Percentiles rank a stretch among this genome's conserved stretches.
Conservation (phyloP, 2,797 vertebrate genomes). For the Streptopelia turtur region DNA sequence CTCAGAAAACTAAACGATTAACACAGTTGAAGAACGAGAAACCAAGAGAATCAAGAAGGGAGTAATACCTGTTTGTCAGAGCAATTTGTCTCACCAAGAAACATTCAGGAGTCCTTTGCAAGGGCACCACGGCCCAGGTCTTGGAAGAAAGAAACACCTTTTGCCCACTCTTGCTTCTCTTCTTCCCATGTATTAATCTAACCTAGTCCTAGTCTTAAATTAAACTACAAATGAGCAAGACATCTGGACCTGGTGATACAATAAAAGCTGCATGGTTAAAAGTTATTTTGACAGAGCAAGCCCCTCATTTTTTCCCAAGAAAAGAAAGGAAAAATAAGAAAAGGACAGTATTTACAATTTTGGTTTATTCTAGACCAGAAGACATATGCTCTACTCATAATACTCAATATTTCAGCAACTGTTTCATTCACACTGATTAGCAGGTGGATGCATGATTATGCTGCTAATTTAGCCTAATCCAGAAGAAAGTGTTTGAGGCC, state of each 20-base stretch:
- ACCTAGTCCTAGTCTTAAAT: neutral
- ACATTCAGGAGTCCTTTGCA: neutral
- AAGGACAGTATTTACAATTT: neutral
- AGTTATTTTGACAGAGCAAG: neutral
- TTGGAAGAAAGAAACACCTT: neutral
- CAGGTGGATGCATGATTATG: neutral
- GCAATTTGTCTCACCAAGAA: neutral
- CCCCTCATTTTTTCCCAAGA: neutral
- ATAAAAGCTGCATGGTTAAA: neutral
- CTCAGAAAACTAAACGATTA: neutral
- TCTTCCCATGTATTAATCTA: neutral
- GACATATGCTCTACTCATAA: rapidly evolving
- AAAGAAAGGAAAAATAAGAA: neutral
- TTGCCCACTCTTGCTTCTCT: neutral
- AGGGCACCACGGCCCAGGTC: neutral
- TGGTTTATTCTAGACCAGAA: neutral
- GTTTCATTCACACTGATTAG: neutral
- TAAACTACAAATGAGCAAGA: neutral
- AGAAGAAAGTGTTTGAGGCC: neutral
- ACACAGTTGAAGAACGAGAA: neutral
- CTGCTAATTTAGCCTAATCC: neutral
- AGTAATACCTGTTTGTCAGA: neutral
- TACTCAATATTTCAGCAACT: neutral
- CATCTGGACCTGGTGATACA: neutral
- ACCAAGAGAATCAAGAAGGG: rapidly evolving